phyloP scores from a whole-genome alignment of 2,888 invertebrate genomes.

The Hetaerina titia region DNA sequence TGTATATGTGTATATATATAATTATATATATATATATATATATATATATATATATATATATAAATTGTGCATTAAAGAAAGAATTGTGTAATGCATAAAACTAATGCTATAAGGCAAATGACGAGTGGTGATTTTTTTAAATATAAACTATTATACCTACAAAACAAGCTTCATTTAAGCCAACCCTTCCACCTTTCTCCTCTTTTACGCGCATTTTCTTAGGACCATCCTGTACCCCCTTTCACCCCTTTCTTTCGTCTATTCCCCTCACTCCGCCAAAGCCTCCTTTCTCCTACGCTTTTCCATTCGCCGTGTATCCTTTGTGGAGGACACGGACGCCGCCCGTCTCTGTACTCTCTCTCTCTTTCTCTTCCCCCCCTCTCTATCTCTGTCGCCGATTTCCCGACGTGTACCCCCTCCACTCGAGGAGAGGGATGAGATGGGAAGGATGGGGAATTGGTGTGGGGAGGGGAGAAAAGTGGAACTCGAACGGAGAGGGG shows the following conservation, averaged over 20 bases:
- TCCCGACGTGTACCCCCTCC: background rate
- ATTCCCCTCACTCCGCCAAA: background rate
- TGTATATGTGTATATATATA: no score
- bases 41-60: no score
- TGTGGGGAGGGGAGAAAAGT: background rate
- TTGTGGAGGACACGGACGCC: constrained; percentile 33
- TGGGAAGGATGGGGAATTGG: background rate
- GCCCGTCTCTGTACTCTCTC: background rate
- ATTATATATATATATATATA: no score
- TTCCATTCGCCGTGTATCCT: constrained; percentile 51
- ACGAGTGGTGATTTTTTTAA: no score
- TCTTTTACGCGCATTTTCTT: background rate
- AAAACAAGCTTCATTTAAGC: no score
- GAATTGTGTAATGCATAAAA: no score
- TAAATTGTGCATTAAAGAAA: no score
- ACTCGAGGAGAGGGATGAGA: background rate
- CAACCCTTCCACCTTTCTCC: no score
- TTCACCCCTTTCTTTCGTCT: background rate
- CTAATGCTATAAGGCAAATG: no score
- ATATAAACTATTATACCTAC: no score
- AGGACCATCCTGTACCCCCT: background rate
- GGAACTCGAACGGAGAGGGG: background rate
- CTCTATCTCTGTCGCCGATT: constrained; percentile 41
- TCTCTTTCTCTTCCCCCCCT: background rate
- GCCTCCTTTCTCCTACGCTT: background rate